A percentile compares a stretch with the other conserved stretches of the same genome.
Evolutionary conservation across 2,888 invertebrate species (phyloP).

Genomic region (Criorhina ranunculi): DNA sequence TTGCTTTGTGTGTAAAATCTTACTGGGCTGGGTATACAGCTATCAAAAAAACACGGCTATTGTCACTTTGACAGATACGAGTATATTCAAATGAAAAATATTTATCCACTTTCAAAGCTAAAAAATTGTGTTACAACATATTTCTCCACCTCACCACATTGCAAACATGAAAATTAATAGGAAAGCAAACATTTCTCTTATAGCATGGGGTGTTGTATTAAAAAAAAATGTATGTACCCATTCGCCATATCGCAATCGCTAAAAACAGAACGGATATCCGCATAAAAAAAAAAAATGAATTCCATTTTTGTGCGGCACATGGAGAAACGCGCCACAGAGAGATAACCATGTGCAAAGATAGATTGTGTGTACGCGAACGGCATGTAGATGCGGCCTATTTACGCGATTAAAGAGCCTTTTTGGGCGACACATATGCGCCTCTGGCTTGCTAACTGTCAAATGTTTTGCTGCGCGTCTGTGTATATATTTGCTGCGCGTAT

Average conservation of each 20-base stretch:
- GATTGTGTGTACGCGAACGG: slow-evolving; percentile 66
- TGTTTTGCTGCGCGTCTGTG: slow-evolving; percentile 6
- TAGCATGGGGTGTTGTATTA: background rate
- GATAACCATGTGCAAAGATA: slow-evolving; percentile 74
- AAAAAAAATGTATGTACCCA: slow-evolving; percentile 31
- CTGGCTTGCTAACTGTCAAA: slow-evolving; percentile 40
- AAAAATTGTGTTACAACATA: background rate
- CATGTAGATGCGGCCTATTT: slow-evolving; percentile 74
- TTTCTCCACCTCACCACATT: background rate
- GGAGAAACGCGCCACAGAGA: slow-evolving; percentile 57
- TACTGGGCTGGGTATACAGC: no score
- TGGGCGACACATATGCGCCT: slow-evolving; percentile 62
- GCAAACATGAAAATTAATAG: background rate
- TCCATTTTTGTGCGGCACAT: slow-evolving; percentile 58
- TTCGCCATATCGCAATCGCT: slow-evolving; percentile 55
- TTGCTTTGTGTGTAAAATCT: no score
- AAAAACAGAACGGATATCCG: slow-evolving; percentile 75
- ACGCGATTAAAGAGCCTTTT: slow-evolving; percentile 70
- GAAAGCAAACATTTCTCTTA: slow-evolving; percentile 20
- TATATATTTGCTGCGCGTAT: slow-evolving; percentile 16
- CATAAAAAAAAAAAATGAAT: slow-evolving; percentile 74
- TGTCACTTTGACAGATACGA: background rate
- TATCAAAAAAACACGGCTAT: no score
- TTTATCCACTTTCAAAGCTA: no score
- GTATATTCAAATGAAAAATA: no score